phyloP scores from a whole-genome alignment of 2,888 invertebrate species.

The Megamerina dolium region DNA sequence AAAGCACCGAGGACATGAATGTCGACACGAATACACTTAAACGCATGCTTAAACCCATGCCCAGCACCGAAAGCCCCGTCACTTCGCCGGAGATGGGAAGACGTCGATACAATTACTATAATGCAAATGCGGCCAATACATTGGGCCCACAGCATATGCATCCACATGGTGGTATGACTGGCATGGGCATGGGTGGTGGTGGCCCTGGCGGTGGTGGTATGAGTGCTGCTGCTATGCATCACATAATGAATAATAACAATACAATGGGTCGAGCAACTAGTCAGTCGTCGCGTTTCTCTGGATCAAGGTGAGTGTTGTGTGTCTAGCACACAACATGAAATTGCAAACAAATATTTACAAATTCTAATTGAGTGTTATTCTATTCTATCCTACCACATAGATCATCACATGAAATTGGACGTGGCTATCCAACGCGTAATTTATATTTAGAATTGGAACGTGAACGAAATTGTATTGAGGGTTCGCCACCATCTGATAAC shows the following conservation, averaged over 20 bases:
- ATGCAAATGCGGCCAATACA: constrained; percentile 48
- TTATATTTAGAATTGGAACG: constrained; percentile 76
- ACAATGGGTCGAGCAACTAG: constrained; percentile 54
- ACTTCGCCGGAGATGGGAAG: constrained; percentile 88
- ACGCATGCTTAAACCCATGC: constrained; percentile 91
- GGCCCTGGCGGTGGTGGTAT: constrained; percentile 21
- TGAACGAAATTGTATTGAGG: constrained; percentile 54
- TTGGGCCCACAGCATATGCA: constrained; percentile 58
- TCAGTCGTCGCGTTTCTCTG: constrained; percentile 61
- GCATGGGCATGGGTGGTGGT: constrained; percentile 20
- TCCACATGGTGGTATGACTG: constrained; percentile 29
- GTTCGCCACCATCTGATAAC: constrained; percentile 86
- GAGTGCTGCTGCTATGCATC: constrained; percentile 52
- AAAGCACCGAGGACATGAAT: constrained; percentile 87
- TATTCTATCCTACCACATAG: too few species aligned
- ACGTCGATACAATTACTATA: constrained; percentile 66
- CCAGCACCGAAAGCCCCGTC: constrained; percentile 80
- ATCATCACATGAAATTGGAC: constrained; percentile 67
- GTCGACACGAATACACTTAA: constrained; percentile 69
- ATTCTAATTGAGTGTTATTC: too few species aligned
- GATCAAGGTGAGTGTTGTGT: constrained; percentile 52
- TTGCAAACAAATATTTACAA: too few species aligned
- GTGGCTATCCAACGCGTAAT: constrained; percentile 66
- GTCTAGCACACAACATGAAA: background rate
- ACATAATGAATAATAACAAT: constrained; percentile 56